These are phyloP conservation scores for Xiphorhynchus elegans DNA, from an alignment of 2,113 vertebrate genomes.

Conservation along the genomic window DNA sequence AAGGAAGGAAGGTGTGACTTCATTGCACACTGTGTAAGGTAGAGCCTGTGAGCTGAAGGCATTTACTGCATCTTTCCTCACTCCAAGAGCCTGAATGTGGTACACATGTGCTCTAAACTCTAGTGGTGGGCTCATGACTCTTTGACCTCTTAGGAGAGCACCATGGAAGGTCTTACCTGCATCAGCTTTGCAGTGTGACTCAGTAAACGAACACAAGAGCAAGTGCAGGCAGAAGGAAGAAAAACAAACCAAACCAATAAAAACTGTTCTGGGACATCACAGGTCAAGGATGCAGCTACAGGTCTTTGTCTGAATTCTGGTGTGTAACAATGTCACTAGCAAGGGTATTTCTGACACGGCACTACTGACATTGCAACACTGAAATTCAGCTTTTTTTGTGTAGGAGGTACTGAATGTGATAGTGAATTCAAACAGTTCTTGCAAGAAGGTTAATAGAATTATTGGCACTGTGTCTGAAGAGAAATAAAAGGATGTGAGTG, in stretches of 20 bases:
- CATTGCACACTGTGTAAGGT: accelerated
- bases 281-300: neutral
- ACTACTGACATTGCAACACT: neutral
- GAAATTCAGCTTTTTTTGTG: neutral
- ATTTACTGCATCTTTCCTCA: neutral
- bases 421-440: neutral
- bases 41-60: neutral
- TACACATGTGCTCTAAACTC: neutral
- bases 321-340: neutral
- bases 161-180: accelerated
- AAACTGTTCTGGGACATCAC: neutral
- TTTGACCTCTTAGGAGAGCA: neutral
- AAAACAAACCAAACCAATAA: neutral
- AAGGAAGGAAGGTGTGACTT: neutral
- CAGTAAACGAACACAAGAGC: neutral
- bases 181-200: neutral
- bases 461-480: neutral
- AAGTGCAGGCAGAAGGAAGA: neutral
- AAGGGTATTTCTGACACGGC: neutral
- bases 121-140: neutral
- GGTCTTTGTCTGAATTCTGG: neutral
- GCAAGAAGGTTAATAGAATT: neutral
- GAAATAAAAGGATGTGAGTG: neutral
- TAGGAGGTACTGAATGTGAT: neutral
- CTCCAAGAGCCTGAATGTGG: neutral